A percentile compares a stretch with the other conserved stretches of the same genome.
These are phyloP conservation scores for Formica selysi DNA, from an alignment of 1,140 invertebrate species.

Conservation along the genomic window DNA sequence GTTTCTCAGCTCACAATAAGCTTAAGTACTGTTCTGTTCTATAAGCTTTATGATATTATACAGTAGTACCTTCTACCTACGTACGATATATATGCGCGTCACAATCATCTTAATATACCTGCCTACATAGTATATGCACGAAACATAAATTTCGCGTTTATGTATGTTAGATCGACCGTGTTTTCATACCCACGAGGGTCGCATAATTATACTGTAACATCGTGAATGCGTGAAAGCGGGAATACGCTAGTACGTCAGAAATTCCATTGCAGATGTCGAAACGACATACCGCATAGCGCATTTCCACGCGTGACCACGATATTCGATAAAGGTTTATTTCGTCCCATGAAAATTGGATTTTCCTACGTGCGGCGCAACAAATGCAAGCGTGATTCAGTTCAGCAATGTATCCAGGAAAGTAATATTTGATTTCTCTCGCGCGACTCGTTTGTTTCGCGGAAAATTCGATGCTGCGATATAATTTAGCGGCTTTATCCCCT, in stretches of 20 bases:
- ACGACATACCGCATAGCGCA: slow-evolving; percentile 31
- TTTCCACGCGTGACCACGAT: slow-evolving; percentile 52
- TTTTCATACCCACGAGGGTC: not conserved
- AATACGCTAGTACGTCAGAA: slow-evolving; percentile 31
- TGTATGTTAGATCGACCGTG: not conserved
- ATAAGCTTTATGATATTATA: slow-evolving; percentile 28
- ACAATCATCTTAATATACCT: slow-evolving; percentile 35
- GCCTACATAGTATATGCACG: too few species aligned
- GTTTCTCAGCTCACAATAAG: not conserved
- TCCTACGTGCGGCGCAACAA: slow-evolving; percentile 42
- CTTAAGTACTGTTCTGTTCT: not conserved
- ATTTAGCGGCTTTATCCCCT: not conserved
- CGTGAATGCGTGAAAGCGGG: not conserved
- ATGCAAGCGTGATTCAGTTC: slow-evolving; percentile 37
- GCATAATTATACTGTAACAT: slow-evolving; percentile 32
- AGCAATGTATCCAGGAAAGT: slow-evolving; percentile 34
- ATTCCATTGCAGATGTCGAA: slow-evolving; percentile 51
- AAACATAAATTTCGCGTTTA: slow-evolving; percentile 9
- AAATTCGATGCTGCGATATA: slow-evolving; percentile 23
- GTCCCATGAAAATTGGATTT: slow-evolving; percentile 61
- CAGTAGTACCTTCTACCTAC: not conserved
- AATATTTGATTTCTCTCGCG: slow-evolving; percentile 63
- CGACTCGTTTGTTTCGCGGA: slow-evolving; percentile 38
- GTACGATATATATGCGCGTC: not conserved
- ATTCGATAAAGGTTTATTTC: slow-evolving; percentile 58